Conservation (phyloP, 2,888 invertebrate species). For the Leucophora obtusa region DNA sequence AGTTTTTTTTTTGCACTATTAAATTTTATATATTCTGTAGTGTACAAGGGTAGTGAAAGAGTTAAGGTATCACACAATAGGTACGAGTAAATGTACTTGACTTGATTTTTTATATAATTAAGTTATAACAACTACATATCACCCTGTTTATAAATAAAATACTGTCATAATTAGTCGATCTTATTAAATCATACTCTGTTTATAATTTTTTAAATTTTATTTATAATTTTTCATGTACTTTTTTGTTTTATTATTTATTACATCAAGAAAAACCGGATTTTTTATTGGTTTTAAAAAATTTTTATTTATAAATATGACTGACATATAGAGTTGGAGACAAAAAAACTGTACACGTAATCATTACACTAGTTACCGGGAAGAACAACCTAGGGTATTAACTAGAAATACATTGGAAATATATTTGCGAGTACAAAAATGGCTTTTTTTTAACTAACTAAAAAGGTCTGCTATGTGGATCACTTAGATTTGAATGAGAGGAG, state of each 20-base stretch:
- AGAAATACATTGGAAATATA: too few relatives aligned
- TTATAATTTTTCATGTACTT: neutral
- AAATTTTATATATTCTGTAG: too few relatives aligned
- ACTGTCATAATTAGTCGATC: conserved; percentile 36
- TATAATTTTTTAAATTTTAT: conserved; percentile 16
- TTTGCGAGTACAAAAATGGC: too few relatives aligned
- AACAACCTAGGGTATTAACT: too few relatives aligned
- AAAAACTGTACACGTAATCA: neutral
- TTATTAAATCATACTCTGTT: conserved; percentile 40
- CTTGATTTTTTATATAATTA: neutral
- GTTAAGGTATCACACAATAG: neutral
- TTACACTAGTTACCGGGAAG: too few relatives aligned
- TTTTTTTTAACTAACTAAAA: too few relatives aligned
- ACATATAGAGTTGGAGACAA: neutral
- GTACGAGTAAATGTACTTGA: neutral
- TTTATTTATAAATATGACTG: neutral
- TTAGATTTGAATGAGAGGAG: too few relatives aligned
- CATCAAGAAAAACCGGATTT: conserved; percentile 32
- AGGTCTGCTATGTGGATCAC: too few relatives aligned
- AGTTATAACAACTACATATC: too few relatives aligned
- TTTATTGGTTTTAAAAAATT: neutral
- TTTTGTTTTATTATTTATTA: conserved; percentile 17
- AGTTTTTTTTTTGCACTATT: too few relatives aligned
- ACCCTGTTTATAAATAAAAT: conserved; percentile 13
- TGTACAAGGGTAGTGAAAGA: too few relatives aligned